Evolutionary conservation across 2,797 vertebrate species (phyloP).

Genomic region (Nothura maculosa): DNA sequence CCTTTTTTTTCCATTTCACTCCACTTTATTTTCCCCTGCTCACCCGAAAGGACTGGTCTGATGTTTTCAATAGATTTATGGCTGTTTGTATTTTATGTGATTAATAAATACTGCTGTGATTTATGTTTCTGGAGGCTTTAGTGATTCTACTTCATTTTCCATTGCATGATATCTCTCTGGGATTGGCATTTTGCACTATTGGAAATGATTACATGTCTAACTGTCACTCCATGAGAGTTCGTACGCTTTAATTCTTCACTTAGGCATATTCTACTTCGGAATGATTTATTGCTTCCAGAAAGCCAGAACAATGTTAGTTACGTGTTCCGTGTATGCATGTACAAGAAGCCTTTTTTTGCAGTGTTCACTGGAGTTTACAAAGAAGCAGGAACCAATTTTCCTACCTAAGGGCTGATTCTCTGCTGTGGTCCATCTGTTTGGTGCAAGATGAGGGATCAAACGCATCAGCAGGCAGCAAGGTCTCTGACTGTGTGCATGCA

Average conservation of each 20-base stretch:
- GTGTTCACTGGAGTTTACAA: neutral
- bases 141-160: constrained; percentile 28
- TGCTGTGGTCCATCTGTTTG: rapidly evolving
- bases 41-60: neutral
- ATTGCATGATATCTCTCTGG: neutral
- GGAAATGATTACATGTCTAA: constrained; percentile 9
- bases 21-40: neutral
- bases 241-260: constrained; percentile 34
- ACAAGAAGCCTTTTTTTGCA: neutral
- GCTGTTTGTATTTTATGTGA: constrained; percentile 29
- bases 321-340: neutral
- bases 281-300: neutral
- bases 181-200: neutral
- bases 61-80: constrained; percentile 17
- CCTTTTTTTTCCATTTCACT: neutral
- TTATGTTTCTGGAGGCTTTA: neutral
- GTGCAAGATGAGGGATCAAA: neutral
- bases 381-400: neutral
- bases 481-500: rapidly evolving
- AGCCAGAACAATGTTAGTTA: neutral
- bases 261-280: neutral
- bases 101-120: constrained; percentile 43
- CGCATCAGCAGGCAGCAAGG: rapidly evolving
- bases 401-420: neutral
- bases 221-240: neutral